Base-by-base conservation (phyloP, 2,888 invertebrate genomes). In the Caenorhabditis wallacei region DNA sequence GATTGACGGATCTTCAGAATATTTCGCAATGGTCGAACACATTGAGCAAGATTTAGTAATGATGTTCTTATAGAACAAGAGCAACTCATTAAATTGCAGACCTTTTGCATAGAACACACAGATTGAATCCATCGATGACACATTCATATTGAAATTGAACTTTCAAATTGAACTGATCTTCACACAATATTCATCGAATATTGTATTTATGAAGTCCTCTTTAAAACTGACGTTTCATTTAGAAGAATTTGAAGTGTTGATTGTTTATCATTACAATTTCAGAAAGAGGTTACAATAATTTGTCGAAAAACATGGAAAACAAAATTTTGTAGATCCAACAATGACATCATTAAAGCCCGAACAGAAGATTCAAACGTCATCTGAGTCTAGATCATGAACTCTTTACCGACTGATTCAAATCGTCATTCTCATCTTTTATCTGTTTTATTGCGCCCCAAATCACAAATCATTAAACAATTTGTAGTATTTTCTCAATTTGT, bases 271-370 rank as follows among this genome's bases (percentile, higher is more conserved):
- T 43, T 43, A 61, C 64, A 64, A 4, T 64, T 64, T 64, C 64
- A 64, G 64, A 64, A n/a, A 5, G 64, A 46, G 63, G 43, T 61
- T 59, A 59, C 43, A 61, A 61, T 37, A 43, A 61, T 61, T 61
- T 61, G 61, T 61, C 61, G 30, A 57, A 61, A 61, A 43, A 22
- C 61, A 61, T 61, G 18, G n/a, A 43, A 64, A n/a, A 64, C 46
- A 46, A 64, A 30, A 64, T 43, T 64, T 64, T 64, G 51, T 64
- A 64, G 46, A 64, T 48, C 18, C 64, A 48, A 59, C 18, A 7
- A 57, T 71, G 70, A 71, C 70, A 71, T 71, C 70, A 71, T 22
- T 35, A 53, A 30, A 26, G 46, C 46, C 53, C 53, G 53, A 51
- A 54, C 35, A 54, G 10, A 40, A 68, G 16, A 37, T 54, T 20